Evolutionary conservation across 2,888 invertebrate species (phyloP).

Genomic region (Epirrhoe alternata): DNA sequence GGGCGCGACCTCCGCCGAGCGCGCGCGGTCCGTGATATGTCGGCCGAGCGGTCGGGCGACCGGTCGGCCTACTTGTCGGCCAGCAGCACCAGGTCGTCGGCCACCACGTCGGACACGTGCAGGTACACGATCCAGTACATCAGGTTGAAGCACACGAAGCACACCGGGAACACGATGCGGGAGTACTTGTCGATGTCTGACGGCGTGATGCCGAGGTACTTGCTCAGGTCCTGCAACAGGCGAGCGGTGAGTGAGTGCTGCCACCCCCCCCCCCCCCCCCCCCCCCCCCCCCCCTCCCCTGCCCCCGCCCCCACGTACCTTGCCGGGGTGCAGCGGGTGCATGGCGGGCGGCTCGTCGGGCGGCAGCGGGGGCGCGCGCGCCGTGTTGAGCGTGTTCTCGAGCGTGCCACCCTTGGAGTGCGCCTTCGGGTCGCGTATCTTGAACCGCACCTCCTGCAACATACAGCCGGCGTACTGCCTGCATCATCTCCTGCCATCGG

Average conservation of each 20-base stretch:
- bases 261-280: no score
- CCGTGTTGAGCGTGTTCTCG: constrained; percentile 93
- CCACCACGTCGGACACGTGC: constrained; percentile 96
- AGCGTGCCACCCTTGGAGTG: constrained; percentile 95
- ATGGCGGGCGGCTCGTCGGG: constrained; percentile 85
- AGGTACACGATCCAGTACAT: constrained; percentile 98
- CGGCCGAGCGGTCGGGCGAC: not conserved
- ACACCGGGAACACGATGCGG: constrained; percentile 97
- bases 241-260: not conserved
- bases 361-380: constrained; percentile 76
- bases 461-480: not conserved
- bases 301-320: constrained; percentile 68
- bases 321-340: constrained; percentile 92
- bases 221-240: constrained; percentile 89
- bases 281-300: not conserved
- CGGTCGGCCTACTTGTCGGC: constrained; percentile 65
- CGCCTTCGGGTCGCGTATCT: constrained; percentile 95
- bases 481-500: not conserved
- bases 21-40: constrained; percentile 6
- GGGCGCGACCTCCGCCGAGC: not conserved
- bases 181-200: constrained; percentile 99
- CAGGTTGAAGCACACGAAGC: constrained; percentile 98
- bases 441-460: constrained; percentile 94
- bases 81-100: constrained; percentile 93
- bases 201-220: constrained; percentile 94